Evolutionary conservation across 2,113 vertebrate genomes (phyloP).

Genomic region (Thryonomys swinderianus): DNA sequence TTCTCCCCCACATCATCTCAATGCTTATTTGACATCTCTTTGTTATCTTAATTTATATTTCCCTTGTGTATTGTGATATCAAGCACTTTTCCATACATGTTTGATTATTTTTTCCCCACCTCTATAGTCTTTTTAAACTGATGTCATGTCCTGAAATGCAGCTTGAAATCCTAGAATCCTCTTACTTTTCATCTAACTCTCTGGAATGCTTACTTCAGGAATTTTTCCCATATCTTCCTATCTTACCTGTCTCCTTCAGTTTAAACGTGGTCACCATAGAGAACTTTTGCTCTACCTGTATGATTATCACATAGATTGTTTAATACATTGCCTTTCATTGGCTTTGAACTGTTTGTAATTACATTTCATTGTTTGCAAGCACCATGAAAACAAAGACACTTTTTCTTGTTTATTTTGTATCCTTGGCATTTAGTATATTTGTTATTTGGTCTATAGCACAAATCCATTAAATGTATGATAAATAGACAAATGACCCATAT

Average conservation of each 20-base stretch:
- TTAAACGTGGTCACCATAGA: neutral
- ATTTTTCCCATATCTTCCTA: neutral
- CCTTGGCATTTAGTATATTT: neutral
- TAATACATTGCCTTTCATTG: neutral
- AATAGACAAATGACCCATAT: neutral
- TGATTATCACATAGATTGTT: neutral
- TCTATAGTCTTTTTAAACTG: neutral
- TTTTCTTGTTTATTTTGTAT: neutral
- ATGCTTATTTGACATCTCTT: neutral
- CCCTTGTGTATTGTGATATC: neutral
- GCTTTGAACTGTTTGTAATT: neutral
- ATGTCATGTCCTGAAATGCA: neutral
- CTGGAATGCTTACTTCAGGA: neutral
- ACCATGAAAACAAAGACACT: neutral
- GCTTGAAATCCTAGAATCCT: neutral
- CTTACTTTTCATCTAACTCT: neutral
- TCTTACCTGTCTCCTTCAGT: neutral
- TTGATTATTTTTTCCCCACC: no score
- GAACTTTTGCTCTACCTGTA: neutral
- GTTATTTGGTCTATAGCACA: neutral
- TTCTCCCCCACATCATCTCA: neutral
- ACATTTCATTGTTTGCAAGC: neutral
- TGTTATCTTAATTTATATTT: neutral
- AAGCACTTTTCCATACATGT: neutral
- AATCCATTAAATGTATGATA: neutral